Base-by-base conservation (phyloP, 2,113 vertebrate genomes). In the Murina feae region DNA sequence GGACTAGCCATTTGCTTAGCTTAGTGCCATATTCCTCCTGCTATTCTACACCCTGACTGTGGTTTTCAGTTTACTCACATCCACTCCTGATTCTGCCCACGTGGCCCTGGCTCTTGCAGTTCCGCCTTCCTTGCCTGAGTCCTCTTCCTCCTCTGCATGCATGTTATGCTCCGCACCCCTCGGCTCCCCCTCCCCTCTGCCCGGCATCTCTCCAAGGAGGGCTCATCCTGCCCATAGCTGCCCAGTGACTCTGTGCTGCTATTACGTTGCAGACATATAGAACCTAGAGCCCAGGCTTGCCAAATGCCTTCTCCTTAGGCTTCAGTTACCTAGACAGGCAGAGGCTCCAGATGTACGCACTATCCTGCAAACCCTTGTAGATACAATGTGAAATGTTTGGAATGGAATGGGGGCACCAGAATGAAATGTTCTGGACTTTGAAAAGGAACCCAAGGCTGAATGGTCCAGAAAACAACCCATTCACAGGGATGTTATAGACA, bases 1-100 rank as follows among this genome's bases (percentile, higher is more conserved):
- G 28, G 63, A 49, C 42, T 7, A 35, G 55, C 78, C 39, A 0
- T 71, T 49, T n/a, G 35, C 49, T 75, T n/a, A 35, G 37, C 58
- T 35, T 12, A 14, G 47, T 53, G 28, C 23, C 68, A 12, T 25
- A 5, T 68, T 42, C 28, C 39, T 53, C 42, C 30, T 9, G 2
- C n/a, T 21, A 0, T 55, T 79, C 55, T 37, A 4, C 3, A 53
- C 20, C 10, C 51, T 21, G 9, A 8, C 13, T 1, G 35, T n/a
- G 81, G 44, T 58, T 81, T 90, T 35, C 75, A 5, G 12, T 60
- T n/a, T 39, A 20, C 3, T 93, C 35, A 35, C 23, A 5, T 35
- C 66, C 78, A 65, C n/a, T 76, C 44, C 13, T 0, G 30, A 42
- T 65, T 76, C 66, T 32, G 11, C 11, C 12, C 18, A 1, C 2